Evolutionary conservation across 2,888 invertebrate species (phyloP).

Genomic region (Electrophaes corylata): DNA sequence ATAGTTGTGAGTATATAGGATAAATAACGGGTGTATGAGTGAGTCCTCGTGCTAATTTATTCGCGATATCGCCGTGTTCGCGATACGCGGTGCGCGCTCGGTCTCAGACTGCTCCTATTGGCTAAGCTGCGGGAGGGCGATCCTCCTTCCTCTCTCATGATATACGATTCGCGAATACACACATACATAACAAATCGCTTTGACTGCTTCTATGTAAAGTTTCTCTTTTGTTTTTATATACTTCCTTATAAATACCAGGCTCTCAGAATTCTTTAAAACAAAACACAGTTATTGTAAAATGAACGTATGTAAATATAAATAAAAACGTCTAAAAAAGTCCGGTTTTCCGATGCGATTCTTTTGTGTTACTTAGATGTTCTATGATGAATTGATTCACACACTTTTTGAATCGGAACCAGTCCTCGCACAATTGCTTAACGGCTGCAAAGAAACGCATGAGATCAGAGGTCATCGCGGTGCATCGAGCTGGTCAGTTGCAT

Average conservation of each 20-base stretch:
- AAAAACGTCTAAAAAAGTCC: constrained; percentile 42
- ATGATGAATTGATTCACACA: constrained; percentile 65
- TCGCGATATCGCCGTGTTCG: constrained; percentile 66
- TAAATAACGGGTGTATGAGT: constrained; percentile 35
- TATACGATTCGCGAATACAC: constrained; percentile 71
- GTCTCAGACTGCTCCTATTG: constrained; percentile 57
- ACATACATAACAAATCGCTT: constrained; percentile 60
- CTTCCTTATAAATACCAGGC: constrained; percentile 11
- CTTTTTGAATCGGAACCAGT: constrained; percentile 57
- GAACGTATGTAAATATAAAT: too few species aligned
- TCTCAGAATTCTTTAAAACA: constrained; percentile 5
- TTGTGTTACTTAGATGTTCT: constrained; percentile 45
- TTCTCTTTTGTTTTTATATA: constrained; percentile 24
- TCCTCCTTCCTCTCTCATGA: constrained; percentile 81
- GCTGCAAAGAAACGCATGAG: constrained; percentile 49
- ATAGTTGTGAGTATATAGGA: constrained; percentile 41
- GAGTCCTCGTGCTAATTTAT: constrained; percentile 66
- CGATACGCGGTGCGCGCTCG: constrained; percentile 56
- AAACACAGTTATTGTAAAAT: too few species aligned
- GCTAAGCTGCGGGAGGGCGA: constrained; percentile 76
- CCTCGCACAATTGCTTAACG: constrained; percentile 65
- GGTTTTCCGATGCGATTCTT: constrained; percentile 52
- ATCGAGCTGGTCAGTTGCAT: constrained; percentile 44
- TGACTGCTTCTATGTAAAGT: constrained; percentile 34
- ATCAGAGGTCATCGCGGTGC: constrained; percentile 64